phyloP scores from a whole-genome alignment of 2,888 invertebrate species.

The Muscina levida region DNA sequence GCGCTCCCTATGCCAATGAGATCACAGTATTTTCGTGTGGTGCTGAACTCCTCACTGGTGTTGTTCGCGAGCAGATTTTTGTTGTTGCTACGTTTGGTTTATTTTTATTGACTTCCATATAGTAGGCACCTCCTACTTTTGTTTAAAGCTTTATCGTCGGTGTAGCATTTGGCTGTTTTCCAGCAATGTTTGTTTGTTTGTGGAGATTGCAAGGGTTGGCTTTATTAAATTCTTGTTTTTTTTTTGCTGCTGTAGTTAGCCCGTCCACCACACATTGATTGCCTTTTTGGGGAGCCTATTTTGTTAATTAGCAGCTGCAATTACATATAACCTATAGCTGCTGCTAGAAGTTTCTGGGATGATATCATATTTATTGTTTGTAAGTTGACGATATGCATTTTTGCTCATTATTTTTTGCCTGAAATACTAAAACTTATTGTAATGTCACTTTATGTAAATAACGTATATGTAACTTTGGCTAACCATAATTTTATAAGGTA shows the following conservation, averaged over 20 bases:
- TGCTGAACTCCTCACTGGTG: slow-evolving; percentile 25
- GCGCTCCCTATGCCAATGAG: slow-evolving; percentile 71
- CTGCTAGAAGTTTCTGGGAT: no score
- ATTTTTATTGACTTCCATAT: slow-evolving; percentile 34
- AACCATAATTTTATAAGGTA: no score
- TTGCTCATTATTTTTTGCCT: no score
- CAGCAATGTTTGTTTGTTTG: slow-evolving; percentile 7
- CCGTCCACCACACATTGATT: slow-evolving; percentile 56
- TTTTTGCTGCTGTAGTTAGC: slow-evolving; percentile 23
- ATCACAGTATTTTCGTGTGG: slow-evolving; percentile 57
- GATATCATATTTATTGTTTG: slow-evolving; percentile 32
- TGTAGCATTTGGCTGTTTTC: slow-evolving; percentile 66
- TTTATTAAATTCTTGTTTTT: slow-evolving; percentile 57
- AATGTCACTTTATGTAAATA: no score
- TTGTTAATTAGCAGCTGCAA: slow-evolving; percentile 60
- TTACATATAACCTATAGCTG: neutral
- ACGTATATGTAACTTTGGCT: no score
- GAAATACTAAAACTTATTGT: no score
- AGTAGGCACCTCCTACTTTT: slow-evolving; percentile 77
- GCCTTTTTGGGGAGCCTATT: slow-evolving; percentile 47
- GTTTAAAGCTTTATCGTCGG: slow-evolving; percentile 27
- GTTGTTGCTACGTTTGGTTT: slow-evolving; percentile 33
- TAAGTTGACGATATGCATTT: no score
- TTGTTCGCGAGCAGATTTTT: slow-evolving; percentile 39
- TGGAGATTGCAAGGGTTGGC: slow-evolving; percentile 57